A percentile compares a stretch with the other conserved stretches of the same genome.
These are phyloP conservation scores for Muscidifurax raptorellus DNA, from an alignment of 1,140 invertebrate genomes.

Conservation along the genomic window DNA sequence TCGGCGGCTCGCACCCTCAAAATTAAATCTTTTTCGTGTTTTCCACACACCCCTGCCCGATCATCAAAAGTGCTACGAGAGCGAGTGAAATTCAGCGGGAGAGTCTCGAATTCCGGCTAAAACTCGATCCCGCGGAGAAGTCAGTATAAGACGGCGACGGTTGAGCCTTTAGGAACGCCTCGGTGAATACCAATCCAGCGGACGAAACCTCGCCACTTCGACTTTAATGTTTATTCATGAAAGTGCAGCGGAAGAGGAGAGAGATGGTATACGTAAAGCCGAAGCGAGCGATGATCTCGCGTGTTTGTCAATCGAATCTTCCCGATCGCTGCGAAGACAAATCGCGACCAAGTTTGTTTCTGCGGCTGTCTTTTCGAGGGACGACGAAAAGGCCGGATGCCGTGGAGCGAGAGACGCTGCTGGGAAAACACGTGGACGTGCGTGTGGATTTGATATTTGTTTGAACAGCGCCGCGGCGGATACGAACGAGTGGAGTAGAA, in stretches of 20 bases:
- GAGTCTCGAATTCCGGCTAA: slow-evolving; percentile 15
- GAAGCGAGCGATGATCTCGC: slow-evolving; percentile 12
- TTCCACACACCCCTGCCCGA: neutral
- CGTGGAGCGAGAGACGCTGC: too few species aligned
- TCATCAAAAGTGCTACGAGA: slow-evolving; percentile 17
- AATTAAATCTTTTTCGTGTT: slow-evolving; percentile 43
- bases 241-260: neutral
- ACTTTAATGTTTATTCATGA: slow-evolving; percentile 47
- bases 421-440: neutral
- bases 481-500: too few species aligned
- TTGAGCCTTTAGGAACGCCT: slow-evolving; percentile 39
- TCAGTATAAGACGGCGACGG: neutral
- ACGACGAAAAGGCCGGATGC: too few species aligned
- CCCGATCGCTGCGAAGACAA: slow-evolving; percentile 21
- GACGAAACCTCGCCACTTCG: slow-evolving; percentile 18
- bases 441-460: neutral
- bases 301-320: slow-evolving; percentile 39
- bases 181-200: slow-evolving; percentile 43
- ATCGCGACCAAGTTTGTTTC: slow-evolving; percentile 12
- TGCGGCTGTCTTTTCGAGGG: neutral
- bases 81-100: slow-evolving; percentile 19
- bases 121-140: neutral
- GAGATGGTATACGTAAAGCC: neutral
- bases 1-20: neutral
- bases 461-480: neutral